phyloP scores from a whole-genome alignment of 1,140 invertebrate genomes.

The Trichonephila inaurata region DNA sequence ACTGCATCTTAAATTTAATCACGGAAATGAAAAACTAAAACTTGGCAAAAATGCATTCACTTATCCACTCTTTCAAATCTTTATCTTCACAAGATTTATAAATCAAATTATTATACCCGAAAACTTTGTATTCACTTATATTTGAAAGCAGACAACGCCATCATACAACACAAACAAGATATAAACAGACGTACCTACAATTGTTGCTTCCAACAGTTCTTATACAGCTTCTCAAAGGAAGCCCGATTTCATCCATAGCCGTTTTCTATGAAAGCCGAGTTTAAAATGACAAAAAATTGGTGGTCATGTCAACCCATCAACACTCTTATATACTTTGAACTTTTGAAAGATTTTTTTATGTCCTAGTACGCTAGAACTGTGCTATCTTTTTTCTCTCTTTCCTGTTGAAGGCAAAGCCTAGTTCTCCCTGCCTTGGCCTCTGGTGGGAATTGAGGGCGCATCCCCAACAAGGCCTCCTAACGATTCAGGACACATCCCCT shows the following conservation, averaged over 20 bases:
- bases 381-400: background rate
- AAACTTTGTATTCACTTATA: too few species aligned
- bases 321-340: background rate
- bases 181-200: too few species aligned
- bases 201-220: too few species aligned
- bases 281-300: background rate
- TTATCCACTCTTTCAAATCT: too few species aligned
- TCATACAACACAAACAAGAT: too few species aligned
- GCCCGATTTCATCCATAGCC: background rate
- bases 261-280: background rate
- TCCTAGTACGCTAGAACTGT: background rate
- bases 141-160: too few species aligned
- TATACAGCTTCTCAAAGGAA: background rate
- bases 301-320: background rate
- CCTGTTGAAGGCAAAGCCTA: background rate
- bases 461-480: slow-evolving; percentile 13
- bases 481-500: slow-evolving; percentile 1
- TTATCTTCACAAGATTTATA: too few species aligned
- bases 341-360: background rate
- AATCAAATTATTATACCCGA: too few species aligned
- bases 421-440: background rate
- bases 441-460: slow-evolving; percentile 25
- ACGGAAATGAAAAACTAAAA: too few species aligned
- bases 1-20: background rate
- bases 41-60: too few species aligned